Conservation (phyloP, 2,113 vertebrate species). For the Gracilinanus agilis region DNA sequence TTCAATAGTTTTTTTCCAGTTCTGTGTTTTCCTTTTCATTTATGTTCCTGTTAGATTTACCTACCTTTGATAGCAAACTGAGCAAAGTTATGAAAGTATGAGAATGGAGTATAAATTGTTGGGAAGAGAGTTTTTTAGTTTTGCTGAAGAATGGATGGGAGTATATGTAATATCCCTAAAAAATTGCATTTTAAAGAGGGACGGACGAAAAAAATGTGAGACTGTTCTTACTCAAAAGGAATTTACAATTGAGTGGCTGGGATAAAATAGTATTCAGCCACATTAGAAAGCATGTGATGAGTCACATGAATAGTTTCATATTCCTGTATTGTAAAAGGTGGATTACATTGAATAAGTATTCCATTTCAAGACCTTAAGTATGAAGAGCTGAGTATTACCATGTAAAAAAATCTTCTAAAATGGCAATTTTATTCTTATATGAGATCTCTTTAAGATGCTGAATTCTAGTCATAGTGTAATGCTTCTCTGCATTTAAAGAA, state of each 20-base stretch:
- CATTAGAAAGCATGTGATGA: background rate
- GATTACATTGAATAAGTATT: background rate
- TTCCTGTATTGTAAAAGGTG: background rate
- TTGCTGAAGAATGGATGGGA: background rate
- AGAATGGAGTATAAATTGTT: background rate
- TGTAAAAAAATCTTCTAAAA: background rate
- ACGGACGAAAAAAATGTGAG: background rate
- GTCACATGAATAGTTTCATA: background rate
- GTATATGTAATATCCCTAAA: background rate
- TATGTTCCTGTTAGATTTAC: slow-evolving; percentile 1
- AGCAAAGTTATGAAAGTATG: background rate
- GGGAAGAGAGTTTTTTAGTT: background rate
- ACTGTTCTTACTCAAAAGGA: background rate
- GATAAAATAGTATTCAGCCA: background rate
- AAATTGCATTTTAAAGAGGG: background rate
- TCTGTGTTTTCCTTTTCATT: background rate
- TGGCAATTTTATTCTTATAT: background rate
- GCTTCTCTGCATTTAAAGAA: background rate
- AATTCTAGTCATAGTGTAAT: background rate
- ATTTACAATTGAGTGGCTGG: background rate
- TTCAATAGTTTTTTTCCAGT: background rate
- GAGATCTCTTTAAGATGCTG: background rate
- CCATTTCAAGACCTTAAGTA: background rate
- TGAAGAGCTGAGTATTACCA: background rate
- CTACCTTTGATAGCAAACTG: background rate